Evolutionary conservation across 2,797 vertebrate species (phyloP).

Genomic region (Chaetodon trifasciatus): DNA sequence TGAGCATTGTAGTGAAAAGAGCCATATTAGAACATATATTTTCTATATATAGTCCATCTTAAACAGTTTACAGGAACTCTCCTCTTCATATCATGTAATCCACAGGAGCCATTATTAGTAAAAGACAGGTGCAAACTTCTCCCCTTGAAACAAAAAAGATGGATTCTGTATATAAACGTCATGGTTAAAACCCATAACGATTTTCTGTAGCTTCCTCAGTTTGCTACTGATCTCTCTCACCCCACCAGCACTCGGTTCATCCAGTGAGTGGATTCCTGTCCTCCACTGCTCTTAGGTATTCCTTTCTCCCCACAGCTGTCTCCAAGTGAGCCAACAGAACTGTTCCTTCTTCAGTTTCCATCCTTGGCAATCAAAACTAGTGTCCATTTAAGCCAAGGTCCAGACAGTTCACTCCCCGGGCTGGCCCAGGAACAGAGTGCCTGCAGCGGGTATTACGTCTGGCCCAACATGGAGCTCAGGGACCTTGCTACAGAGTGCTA

Average conservation of each 20-base stretch:
- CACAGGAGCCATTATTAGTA: conserved; percentile 23
- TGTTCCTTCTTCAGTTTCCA: conserved; percentile 52
- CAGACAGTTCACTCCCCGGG: conserved; percentile 37
- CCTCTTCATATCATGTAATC: conserved; percentile 49
- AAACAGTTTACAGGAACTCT: conserved; percentile 34
- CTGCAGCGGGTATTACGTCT: conserved; percentile 38
- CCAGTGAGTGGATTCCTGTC: conserved; percentile 41
- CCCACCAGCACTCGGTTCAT: conserved; percentile 30
- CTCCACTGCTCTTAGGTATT: conserved; percentile 29
- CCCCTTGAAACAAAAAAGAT: conserved; percentile 25
- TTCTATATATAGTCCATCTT: conserved; percentile 51
- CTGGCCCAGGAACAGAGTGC: conserved; percentile 44
- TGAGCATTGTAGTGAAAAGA: conserved; percentile 40
- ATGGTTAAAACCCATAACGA: conserved; percentile 39
- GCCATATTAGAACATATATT: conserved; percentile 44
- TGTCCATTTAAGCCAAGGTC: conserved; percentile 51
- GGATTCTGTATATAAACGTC: conserved; percentile 18
- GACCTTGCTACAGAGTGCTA: conserved; percentile 76
- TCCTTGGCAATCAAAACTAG: conserved; percentile 50
- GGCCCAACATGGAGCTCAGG: conserved; percentile 38
- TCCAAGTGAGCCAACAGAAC: conserved; percentile 48
- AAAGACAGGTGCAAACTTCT: conserved; percentile 35
- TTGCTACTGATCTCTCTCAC: conserved; percentile 39
- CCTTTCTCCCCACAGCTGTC: conserved; percentile 38
- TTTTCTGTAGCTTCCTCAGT: conserved; percentile 35